Evolutionary conservation across 2,888 invertebrate genomes (phyloP).

Genomic region (Embidobia sp.): DNA sequence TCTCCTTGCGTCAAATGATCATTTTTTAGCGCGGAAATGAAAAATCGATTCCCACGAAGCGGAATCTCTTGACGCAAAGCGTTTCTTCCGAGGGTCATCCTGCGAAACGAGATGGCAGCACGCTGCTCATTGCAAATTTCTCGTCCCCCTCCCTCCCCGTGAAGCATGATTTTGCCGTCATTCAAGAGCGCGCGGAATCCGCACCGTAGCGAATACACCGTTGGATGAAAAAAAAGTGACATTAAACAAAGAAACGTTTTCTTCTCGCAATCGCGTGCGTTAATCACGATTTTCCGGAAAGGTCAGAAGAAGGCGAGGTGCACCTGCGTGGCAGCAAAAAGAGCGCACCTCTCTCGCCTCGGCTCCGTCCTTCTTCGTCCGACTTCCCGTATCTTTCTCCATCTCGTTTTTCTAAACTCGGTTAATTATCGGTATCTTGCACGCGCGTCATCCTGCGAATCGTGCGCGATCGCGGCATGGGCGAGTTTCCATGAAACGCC

Average conservation of each 20-base stretch:
- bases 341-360: constrained; percentile 27
- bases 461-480: constrained; percentile 28
- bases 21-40: no score
- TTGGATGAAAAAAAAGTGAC: constrained; percentile 16
- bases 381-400: constrained; percentile 49
- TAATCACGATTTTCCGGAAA: constrained; percentile 58
- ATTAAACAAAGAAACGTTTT: constrained; percentile 52
- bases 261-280: constrained; percentile 45
- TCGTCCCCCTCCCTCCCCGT: no score
- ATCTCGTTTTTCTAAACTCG: constrained; percentile 49
- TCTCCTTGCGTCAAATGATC: no score
- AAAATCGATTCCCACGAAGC: no score
- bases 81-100: no score
- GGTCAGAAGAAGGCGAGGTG: constrained; percentile 60
- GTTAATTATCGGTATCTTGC: constrained; percentile 40
- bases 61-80: no score
- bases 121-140: no score
- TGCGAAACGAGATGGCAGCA: no score
- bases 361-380: constrained; percentile 26
- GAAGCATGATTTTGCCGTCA: no score
- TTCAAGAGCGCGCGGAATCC: no score
- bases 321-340: constrained; percentile 48
- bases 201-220: no score
- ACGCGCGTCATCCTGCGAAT: constrained; percentile 52
- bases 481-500: constrained; percentile 64